Percentiles rank a stretch among this genome's conserved stretches.
These are phyloP conservation scores for Narcine bancroftii DNA, from an alignment of 2,113 vertebrate species.

Conservation along the genomic window DNA sequence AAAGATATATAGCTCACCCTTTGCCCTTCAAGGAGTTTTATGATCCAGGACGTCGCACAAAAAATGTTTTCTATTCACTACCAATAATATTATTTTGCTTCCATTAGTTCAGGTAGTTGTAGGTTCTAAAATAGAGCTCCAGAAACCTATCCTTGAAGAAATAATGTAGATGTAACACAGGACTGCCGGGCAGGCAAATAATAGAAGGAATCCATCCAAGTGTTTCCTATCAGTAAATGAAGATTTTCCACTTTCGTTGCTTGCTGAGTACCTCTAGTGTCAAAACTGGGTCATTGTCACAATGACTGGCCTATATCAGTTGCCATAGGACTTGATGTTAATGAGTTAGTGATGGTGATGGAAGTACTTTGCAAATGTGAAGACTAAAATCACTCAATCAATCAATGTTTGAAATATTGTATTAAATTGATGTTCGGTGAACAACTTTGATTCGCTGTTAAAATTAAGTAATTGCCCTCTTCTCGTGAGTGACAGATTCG, in stretches of 20 bases:
- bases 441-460: too few relatives aligned
- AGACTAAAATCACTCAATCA: neutral
- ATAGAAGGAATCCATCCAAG: too few relatives aligned
- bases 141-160: neutral
- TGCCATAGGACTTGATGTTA: neutral
- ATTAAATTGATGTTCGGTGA: slow-evolving; percentile 42
- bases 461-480: too few relatives aligned
- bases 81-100: neutral
- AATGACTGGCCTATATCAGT: neutral
- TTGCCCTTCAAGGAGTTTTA: neutral
- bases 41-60: neutral
- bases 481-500: too few relatives aligned
- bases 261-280: slow-evolving; percentile 18
- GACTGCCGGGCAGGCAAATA: neutral
- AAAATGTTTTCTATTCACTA: neutral
- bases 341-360: neutral
- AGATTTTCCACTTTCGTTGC: neutral
- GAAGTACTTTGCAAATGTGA: neutral
- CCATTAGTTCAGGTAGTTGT: neutral
- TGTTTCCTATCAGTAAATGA: neutral
- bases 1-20: neutral
- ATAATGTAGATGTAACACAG: neutral
- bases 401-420: slow-evolving; percentile 42
- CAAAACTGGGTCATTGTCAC: neutral
- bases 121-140: neutral